These are phyloP conservation scores for Loxodonta africana DNA, from an alignment of 2,113 vertebrate species.

Conservation along the genomic window DNA sequence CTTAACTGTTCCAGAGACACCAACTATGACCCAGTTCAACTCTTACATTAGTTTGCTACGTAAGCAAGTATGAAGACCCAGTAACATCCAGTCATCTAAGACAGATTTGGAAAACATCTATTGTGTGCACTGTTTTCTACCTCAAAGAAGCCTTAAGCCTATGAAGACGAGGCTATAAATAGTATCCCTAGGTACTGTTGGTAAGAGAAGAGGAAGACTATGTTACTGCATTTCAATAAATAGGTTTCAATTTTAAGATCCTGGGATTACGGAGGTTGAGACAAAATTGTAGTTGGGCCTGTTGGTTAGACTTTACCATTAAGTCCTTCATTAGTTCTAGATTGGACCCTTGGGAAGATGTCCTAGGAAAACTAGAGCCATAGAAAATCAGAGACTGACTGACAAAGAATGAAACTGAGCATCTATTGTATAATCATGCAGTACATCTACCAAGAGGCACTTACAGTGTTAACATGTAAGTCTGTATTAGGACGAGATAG, in stretches of 20 bases:
- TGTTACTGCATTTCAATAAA: neutral
- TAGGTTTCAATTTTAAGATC: neutral
- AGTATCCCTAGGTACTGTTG: neutral
- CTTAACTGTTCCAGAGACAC: neutral
- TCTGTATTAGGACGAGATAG: neutral
- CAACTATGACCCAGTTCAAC: neutral
- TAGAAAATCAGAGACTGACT: conserved; percentile 17
- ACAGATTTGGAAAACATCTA: neutral
- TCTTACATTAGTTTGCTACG: neutral
- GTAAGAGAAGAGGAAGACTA: neutral
- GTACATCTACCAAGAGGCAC: neutral
- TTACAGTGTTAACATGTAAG: neutral
- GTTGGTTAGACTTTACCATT: neutral
- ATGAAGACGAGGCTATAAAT: neutral
- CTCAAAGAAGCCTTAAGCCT: neutral
- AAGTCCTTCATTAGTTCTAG: neutral
- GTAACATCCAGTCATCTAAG: neutral
- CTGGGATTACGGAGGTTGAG: neutral
- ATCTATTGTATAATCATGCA: too few species aligned
- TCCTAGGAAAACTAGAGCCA: neutral
- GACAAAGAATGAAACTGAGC: neutral
- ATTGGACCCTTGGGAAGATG: neutral
- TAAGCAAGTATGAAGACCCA: neutral
- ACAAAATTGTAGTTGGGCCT: neutral
- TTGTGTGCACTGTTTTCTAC: neutral